Evolutionary conservation across 2,888 invertebrate genomes (phyloP), one percentile per base, ranked within the genome.

Genomic region (Meteorus colon): DNA sequence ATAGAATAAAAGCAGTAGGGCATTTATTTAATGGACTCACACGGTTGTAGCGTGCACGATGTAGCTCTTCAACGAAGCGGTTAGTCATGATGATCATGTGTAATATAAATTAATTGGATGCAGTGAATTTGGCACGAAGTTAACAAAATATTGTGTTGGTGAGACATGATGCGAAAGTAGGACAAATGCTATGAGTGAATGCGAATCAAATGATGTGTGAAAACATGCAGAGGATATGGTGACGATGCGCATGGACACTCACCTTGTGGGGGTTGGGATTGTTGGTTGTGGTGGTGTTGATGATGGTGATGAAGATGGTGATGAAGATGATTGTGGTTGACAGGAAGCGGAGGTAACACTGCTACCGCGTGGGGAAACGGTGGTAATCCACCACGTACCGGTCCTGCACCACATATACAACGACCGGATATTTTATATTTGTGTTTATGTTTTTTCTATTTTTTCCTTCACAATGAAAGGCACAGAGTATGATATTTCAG

Each of bases 331-430:
- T 87, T 86, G 85, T 87, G 87, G 86, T 86, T 86, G 82, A 84
- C 87, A 83, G 88, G 89, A 83, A 89, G 87, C 84, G 92, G 92
- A 89, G 92, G 92, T 90, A 92, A 91, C 85, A 93, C 92, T 90
- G 92, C 92, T 89, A 93, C 92, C 90, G 92, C 92, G 87, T 91
- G 91, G 84, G 91, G 91, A 86, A 91, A 91, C 82, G 89, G 91
- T 86, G 91, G 85, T 78, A 82, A 85, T 80, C 88, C 88, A 82
- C 87, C 86, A 83, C 89, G 84, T 84, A 86, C 83, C 82, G 86
- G 86, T 83, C 88, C 88, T 88, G 87, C 86, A 87, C 87, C 87
- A 86, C 82, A 81, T 76, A 79, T 73, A 86, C 80, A 86, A 63
- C 34, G 51, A 69, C 63, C 51, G 71, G 37, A 62, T 68, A 14